Percentiles rank a stretch among this genome's conserved stretches.
Evolutionary conservation across 2,113 vertebrate species (phyloP).

Genomic region (Tragelaphus imberbis): DNA sequence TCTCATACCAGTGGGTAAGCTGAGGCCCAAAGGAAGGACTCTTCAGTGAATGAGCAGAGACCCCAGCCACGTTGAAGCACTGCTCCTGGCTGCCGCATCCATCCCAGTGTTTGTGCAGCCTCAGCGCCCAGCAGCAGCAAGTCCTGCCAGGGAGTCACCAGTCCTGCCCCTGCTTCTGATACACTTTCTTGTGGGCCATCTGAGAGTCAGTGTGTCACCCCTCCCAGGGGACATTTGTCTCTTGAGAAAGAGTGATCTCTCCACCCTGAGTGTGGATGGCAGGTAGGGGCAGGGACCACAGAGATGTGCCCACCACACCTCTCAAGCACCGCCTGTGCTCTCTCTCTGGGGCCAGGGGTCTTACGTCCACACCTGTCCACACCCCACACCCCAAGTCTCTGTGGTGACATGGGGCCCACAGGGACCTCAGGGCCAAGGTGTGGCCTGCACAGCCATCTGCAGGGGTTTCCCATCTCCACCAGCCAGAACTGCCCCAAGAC

Average conservation of each 20-base stretch:
- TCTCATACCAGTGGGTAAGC: background rate
- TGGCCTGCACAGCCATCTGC: background rate
- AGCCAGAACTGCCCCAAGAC: background rate
- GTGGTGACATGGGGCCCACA: background rate
- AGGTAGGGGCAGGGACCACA: rapidly evolving
- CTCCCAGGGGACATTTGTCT: background rate
- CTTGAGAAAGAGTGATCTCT: background rate
- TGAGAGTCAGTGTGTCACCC: background rate
- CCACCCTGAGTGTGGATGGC: background rate
- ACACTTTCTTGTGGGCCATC: background rate
- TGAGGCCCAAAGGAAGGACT: background rate
- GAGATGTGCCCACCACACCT: background rate
- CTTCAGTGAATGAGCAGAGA: background rate
- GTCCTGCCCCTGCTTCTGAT: background rate
- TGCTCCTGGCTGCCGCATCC: background rate
- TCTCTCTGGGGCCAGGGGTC: too few species aligned
- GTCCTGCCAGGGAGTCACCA: background rate
- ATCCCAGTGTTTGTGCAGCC: background rate
- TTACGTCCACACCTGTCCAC: background rate
- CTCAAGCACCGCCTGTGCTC: background rate
- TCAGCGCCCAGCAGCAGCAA: rapidly evolving
- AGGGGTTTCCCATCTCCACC: background rate
- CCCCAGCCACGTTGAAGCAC: background rate
- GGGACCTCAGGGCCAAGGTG: background rate
- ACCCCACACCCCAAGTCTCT: background rate